These are phyloP conservation scores for Arctia plantaginis DNA, from an alignment of 2,888 invertebrate species.

Conservation along the genomic window DNA sequence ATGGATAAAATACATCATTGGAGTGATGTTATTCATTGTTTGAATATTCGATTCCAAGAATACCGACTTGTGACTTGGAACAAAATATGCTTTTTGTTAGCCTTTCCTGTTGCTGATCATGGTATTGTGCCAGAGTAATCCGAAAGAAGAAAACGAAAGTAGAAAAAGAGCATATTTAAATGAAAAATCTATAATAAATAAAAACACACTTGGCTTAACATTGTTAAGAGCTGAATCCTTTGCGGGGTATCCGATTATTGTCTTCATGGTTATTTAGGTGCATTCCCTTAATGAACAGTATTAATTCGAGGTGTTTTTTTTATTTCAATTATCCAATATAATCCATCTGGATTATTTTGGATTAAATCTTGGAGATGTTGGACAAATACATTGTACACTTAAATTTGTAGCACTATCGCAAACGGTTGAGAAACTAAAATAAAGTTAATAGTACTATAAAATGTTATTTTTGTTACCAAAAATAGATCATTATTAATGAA, in stretches of 20 bases:
- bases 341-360: too few relatives aligned
- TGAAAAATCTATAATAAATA: not conserved
- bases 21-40: not conserved
- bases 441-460: not conserved
- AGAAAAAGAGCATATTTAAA: not conserved
- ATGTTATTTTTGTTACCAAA: not conserved
- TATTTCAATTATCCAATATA: too few relatives aligned
- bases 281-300: not conserved
- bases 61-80: not conserved
- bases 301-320: not conserved
- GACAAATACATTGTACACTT: not conserved
- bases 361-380: too few relatives aligned
- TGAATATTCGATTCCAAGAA: not conserved
- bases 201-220: not conserved
- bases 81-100: not conserved
- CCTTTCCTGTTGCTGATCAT: fast-evolving
- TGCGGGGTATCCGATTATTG: too few relatives aligned
- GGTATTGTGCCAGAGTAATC: not conserved
- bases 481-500: not conserved
- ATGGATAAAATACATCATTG: not conserved
- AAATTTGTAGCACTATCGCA: not conserved
- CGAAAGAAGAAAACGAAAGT: not conserved
- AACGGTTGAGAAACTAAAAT: not conserved
- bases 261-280: not conserved
- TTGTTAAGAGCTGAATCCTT: too few relatives aligned